A percentile compares a stretch with the other conserved stretches of the same genome.
These are phyloP conservation scores for Atta cephalotes DNA, from an alignment of 1,140 invertebrate genomes.

Conservation along the genomic window DNA sequence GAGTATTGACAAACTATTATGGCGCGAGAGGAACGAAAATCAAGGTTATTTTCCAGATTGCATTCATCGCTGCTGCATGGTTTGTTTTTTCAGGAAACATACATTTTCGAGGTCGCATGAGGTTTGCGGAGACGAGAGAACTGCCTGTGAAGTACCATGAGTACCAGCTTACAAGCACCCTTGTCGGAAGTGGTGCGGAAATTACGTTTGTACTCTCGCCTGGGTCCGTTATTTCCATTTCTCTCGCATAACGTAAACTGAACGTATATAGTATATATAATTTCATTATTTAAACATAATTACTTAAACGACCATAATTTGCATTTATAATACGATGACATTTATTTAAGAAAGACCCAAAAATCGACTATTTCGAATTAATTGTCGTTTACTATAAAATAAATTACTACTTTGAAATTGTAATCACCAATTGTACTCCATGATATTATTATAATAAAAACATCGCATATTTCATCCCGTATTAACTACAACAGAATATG, in stretches of 20 bases:
- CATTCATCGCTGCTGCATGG: slow-evolving; percentile 26
- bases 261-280: background rate
- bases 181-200: slow-evolving; percentile 58
- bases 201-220: slow-evolving; percentile 50
- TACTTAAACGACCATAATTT: slow-evolving; percentile 14
- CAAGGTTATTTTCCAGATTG: slow-evolving; percentile 49
- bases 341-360: slow-evolving; percentile 9
- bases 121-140: slow-evolving; percentile 49
- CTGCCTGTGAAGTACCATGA: slow-evolving; percentile 48
- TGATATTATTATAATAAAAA: background rate
- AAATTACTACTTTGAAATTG: slow-evolving; percentile 20
- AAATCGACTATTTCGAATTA: background rate
- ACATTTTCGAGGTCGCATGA: slow-evolving; percentile 40
- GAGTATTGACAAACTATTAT: background rate
- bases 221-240: slow-evolving; percentile 57
- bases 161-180: slow-evolving; percentile 56
- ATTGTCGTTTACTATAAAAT: background rate
- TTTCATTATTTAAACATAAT: slow-evolving; percentile 52
- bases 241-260: slow-evolving; percentile 41
- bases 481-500: background rate
- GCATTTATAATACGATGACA: slow-evolving; percentile 37
- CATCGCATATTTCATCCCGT: background rate
- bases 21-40: slow-evolving; percentile 13
- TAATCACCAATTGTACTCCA: background rate
- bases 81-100: slow-evolving; percentile 59